phyloP scores from a whole-genome alignment of 2,888 invertebrate species.

The Selenia dentaria region DNA sequence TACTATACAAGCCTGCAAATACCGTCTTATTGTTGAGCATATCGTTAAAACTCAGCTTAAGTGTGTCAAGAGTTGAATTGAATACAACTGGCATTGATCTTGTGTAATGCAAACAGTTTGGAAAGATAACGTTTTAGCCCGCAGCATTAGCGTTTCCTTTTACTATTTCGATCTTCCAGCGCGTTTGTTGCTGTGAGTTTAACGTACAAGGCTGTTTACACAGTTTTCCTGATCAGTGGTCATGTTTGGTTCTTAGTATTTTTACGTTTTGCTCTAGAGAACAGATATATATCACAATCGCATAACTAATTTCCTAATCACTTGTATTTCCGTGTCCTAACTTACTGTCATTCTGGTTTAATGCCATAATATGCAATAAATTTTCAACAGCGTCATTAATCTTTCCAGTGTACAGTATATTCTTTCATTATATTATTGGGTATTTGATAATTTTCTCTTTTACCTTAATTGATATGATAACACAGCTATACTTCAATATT shows the following conservation, averaged over 20 bases:
- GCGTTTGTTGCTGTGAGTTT: neutral
- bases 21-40: conserved; percentile 5
- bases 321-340: too few relatives aligned
- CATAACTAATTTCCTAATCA: too few relatives aligned
- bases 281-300: too few relatives aligned
- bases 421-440: too few relatives aligned
- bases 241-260: too few relatives aligned
- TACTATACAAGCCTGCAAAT: conserved; percentile 10
- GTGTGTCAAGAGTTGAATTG: conserved; percentile 13
- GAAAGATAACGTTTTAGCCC: conserved; percentile 4
- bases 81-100: conserved; percentile 17
- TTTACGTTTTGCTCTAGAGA: too few relatives aligned
- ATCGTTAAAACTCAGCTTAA: conserved; percentile 6
- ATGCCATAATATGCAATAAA: too few relatives aligned
- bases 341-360: too few relatives aligned
- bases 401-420: too few relatives aligned
- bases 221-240: neutral
- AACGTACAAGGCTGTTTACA: neutral
- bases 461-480: too few relatives aligned
- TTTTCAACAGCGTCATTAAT: too few relatives aligned
- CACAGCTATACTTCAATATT: too few relatives aligned
- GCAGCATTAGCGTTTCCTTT: neutral
- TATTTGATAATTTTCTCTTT: neutral
- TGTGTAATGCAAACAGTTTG: conserved; percentile 1
- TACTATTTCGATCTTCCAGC: conserved; percentile 1